Evolutionary conservation across 2,113 vertebrate species (phyloP).

Genomic region (Solea senegalensis): DNA sequence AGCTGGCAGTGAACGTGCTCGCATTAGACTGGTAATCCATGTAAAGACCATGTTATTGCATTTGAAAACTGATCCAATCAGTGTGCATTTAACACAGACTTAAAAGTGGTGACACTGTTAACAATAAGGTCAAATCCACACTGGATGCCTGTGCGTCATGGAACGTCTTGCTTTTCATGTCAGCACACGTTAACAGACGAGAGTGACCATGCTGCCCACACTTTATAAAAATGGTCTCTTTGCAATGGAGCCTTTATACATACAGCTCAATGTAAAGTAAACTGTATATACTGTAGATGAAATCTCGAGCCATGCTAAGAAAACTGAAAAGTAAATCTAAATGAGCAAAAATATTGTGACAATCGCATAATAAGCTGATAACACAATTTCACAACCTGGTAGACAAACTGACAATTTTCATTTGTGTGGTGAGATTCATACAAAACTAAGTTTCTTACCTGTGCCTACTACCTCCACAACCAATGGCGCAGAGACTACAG

Average conservation of each 20-base stretch:
- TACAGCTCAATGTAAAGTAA: neutral
- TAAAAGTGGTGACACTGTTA: neutral
- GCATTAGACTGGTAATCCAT: neutral
- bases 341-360: neutral
- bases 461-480: neutral
- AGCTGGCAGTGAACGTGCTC: neutral
- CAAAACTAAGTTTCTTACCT: slow-evolving; percentile 31
- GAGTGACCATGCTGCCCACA: no score
- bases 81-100: neutral
- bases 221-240: no score
- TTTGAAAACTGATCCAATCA: neutral
- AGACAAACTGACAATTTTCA: no score
- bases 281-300: no score
- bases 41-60: neutral
- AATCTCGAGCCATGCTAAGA: neutral
- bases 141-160: no score
- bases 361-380: slow-evolving; percentile 13
- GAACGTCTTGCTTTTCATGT: no score
- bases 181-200: no score
- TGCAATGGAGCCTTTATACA: no score
- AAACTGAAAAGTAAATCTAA: neutral
- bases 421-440: no score
- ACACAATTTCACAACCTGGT: no score
- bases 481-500: neutral
- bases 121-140: neutral